Evolutionary conservation across 2,797 vertebrate genomes (phyloP).

Genomic region (Sebastes elongatus): DNA sequence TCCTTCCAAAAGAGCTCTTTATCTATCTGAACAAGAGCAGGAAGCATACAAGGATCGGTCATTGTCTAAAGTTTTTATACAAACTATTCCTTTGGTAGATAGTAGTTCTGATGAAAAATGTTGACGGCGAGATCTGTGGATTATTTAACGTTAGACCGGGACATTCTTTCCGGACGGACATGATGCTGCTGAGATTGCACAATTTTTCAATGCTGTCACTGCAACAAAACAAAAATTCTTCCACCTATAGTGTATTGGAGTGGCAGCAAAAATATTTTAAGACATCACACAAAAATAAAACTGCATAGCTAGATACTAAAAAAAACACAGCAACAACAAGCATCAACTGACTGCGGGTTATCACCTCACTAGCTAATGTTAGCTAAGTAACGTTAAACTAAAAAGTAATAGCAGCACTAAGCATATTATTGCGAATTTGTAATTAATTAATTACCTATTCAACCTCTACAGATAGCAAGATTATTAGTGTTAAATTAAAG

Average conservation of each 20-base stretch:
- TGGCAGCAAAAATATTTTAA: not conserved
- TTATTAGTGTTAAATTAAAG: not conserved
- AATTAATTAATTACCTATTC: not conserved
- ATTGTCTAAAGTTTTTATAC: not conserved
- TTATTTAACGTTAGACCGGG: not conserved
- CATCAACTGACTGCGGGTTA: not conserved
- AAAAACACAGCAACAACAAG: not conserved
- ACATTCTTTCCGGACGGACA: not conserved
- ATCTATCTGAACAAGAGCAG: not conserved
- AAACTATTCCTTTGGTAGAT: not conserved
- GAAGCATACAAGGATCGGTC: not conserved
- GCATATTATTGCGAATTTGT: not conserved
- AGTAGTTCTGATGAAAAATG: not conserved
- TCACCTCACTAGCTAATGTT: not conserved
- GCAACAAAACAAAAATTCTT: not conserved
- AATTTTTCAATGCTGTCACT: not conserved
- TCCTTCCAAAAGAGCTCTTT: not conserved
- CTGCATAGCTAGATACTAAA: not conserved
- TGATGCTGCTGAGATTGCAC: not conserved
- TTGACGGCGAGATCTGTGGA: not conserved
- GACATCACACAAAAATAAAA: not conserved
- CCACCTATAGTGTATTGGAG: not conserved
- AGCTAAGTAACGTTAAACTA: not conserved
- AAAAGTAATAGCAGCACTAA: not conserved
- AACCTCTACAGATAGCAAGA: not conserved